Evolutionary conservation across 2,888 invertebrate species (phyloP).

Genomic region (Alentia gelatinosa): DNA sequence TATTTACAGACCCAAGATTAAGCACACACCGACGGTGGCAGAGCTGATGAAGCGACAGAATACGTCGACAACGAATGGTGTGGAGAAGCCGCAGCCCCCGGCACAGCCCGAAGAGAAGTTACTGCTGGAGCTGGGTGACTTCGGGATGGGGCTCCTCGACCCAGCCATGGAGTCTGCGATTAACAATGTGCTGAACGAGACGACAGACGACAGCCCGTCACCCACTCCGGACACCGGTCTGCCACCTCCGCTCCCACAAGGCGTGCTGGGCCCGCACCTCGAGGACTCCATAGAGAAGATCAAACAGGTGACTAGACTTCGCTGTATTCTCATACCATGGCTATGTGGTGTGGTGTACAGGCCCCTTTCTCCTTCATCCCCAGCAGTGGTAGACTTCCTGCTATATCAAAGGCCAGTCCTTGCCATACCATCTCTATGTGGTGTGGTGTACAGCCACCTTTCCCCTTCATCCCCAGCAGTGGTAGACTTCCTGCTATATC

Average conservation of each 20-base stretch:
- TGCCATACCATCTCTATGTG: too few relatives aligned
- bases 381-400: too few relatives aligned
- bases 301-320: slow-evolving; percentile 78
- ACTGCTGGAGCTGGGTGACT: slow-evolving; percentile 8
- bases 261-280: slow-evolving; percentile 81
- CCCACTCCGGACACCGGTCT: slow-evolving; percentile 68
- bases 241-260: slow-evolving; percentile 78
- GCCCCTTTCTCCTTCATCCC: too few relatives aligned
- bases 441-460: too few relatives aligned
- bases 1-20: slow-evolving; percentile 65
- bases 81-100: neutral
- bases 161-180: slow-evolving; percentile 68
- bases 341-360: too few relatives aligned
- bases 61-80: neutral
- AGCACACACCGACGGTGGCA: slow-evolving; percentile 77
- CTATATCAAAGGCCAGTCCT: too few relatives aligned
- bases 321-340: too few relatives aligned
- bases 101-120: neutral
- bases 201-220: slow-evolving; percentile 79
- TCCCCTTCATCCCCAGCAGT: too few relatives aligned
- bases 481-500: too few relatives aligned
- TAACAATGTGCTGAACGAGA: slow-evolving; percentile 62
- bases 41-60: slow-evolving; percentile 75
- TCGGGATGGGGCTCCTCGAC: slow-evolving; percentile 62
- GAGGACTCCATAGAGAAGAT: slow-evolving; percentile 81